Base-by-base conservation (phyloP, 2,888 invertebrate genomes). In the Heteromurus nitidus region DNA sequence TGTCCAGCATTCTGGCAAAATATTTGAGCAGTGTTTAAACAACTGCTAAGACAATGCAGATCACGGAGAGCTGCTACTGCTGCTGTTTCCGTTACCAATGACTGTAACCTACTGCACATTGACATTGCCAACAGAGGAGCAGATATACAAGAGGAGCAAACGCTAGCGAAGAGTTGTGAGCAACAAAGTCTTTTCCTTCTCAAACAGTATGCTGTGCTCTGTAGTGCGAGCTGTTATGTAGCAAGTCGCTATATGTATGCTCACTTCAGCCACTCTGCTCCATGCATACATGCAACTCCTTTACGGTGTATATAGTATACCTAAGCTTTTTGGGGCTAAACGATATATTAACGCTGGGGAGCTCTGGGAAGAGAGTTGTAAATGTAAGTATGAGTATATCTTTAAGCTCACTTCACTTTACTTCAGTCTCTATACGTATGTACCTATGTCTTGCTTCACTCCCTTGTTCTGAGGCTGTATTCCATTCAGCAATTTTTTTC, bases 31-130 rank as follows among this genome's bases (percentile, higher is more conserved):
- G 75, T 60, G 65, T 53, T 53, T 53, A 31, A 67, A 55, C 67
- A 68, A 76, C 75, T 58, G 22, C 62, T 30, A n/a, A 26, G 5
- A 74, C 50, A 47, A 75, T 20, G 24, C 50, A 36, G 22, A 47
- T 73, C 36, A 76, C 75, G 75, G 68, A 76, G 75, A 76, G 75
- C 55, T 50, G 62, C 72, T 24, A n/a, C 64, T 73, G 72, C 55
- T 72, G 82, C 76, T 83, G 81, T 79, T 84, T 84, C 79, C 84
- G 81, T 84, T 81, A 79, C 81, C 84, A 79, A 74, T 73, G 79
- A 69, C 81, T 79, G 81, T 81, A 79, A 84, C 81, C 81, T 84
- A 84, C 84, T 84, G 82, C 75, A 84, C 72, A 82, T 70, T 76
- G 81, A 76, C 81, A 82, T 75, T 76, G 68, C 55, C 31, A 44